Evolutionary conservation across 2,797 vertebrate genomes (phyloP).

Genomic region (Sebastes taczanowskii): DNA sequence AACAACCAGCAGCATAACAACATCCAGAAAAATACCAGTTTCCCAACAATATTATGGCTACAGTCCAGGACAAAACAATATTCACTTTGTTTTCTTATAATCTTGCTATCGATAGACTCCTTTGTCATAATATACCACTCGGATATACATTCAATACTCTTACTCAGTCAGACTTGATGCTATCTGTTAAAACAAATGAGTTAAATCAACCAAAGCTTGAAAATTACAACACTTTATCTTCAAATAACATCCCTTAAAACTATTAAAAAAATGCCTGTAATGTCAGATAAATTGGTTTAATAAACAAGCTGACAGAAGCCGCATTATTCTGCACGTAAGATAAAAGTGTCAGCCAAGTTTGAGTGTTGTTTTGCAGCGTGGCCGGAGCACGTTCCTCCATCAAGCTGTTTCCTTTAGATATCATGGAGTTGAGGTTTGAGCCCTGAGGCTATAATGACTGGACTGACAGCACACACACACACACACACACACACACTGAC

Average conservation of each 20-base stretch:
- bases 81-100: not conserved
- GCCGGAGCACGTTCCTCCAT: conserved; percentile 40
- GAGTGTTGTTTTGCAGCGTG: conserved; percentile 55
- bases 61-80: not conserved
- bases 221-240: conserved; percentile 11
- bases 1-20: conserved; percentile 25
- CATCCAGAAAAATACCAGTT: not conserved
- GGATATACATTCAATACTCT: not conserved
- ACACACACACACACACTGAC: conserved; percentile 6
- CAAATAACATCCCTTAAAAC: not conserved
- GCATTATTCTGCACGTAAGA: conserved; percentile 7
- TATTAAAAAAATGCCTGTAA: not conserved
- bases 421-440: conserved; percentile 29
- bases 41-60: not conserved
- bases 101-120: not conserved
- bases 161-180: not conserved
- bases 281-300: conserved; percentile 16
- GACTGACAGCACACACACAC: conserved; percentile 39
- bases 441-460: conserved; percentile 53
- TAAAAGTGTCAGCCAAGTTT: conserved; percentile 22
- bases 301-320: conserved; percentile 27
- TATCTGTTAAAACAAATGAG: not conserved
- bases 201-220: not conserved
- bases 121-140: not conserved
- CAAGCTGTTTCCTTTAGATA: conserved; percentile 75